These are phyloP conservation scores for Pteropus rufus DNA, from an alignment of 2,797 vertebrate genomes.

Conservation along the genomic window DNA sequence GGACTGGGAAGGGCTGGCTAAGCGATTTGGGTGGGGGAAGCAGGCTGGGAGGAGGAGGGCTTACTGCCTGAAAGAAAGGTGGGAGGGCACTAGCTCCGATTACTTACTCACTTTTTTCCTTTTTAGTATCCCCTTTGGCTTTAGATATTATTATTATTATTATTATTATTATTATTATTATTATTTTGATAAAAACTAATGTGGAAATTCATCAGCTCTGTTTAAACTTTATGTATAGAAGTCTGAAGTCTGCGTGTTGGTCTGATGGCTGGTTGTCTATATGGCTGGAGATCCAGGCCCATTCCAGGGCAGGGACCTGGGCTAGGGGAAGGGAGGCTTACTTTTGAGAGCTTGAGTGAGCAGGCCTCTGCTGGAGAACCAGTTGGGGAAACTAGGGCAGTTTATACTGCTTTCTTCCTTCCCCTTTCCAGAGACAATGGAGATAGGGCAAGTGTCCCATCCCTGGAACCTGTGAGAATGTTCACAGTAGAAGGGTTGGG, in stretches of 20 bases:
- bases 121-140: slow-evolving; percentile 71
- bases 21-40: slow-evolving; percentile 46
- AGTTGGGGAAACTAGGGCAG: not conserved
- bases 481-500: not conserved
- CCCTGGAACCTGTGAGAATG: not conserved
- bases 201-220: slow-evolving; percentile 75
- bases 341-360: not conserved
- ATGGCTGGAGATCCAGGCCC: slow-evolving; percentile 58
- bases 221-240: slow-evolving; percentile 80
- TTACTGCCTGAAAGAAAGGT: slow-evolving; percentile 53
- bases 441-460: not conserved
- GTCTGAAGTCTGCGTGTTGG: slow-evolving; percentile 72
- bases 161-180: too few species aligned
- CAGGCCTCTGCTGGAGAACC: not conserved
- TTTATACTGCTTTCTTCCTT: not conserved
- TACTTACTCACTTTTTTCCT: slow-evolving; percentile 38
- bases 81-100: slow-evolving; percentile 38
- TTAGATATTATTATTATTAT: slow-evolving; percentile 63
- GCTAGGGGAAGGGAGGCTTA: not conserved
- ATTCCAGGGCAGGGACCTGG: not conserved
- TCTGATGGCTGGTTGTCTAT: slow-evolving; percentile 77
- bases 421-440: not conserved
- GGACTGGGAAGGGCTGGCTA: slow-evolving; percentile 79
- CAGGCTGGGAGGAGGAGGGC: not conserved
- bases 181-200: slow-evolving; percentile 64